A percentile compares a stretch with the other conserved stretches of the same genome.
phyloP scores from a whole-genome alignment of 1,140 invertebrate species.

The Drosophila watanabei region DNA sequence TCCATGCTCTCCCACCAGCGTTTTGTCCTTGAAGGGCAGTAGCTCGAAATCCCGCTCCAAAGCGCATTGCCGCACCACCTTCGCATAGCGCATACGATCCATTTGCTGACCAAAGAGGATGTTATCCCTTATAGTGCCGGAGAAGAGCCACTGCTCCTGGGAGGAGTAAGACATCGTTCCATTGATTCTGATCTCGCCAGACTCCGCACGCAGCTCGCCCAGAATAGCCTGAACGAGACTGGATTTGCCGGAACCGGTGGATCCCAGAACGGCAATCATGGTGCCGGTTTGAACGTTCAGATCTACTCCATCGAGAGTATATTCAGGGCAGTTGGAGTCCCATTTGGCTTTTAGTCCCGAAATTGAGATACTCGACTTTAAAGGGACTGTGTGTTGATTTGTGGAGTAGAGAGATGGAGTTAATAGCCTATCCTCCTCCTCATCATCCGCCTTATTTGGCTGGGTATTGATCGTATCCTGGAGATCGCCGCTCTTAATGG shows the following conservation, averaged over 20 bases:
- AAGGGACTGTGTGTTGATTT: constrained; percentile 4
- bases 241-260: constrained; percentile 91
- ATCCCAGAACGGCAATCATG: constrained; percentile 89
- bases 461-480: not conserved
- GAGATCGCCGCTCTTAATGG: not conserved
- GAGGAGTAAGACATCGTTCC: constrained; percentile 95
- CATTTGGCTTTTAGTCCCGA: constrained; percentile 71
- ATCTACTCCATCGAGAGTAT: constrained; percentile 88
- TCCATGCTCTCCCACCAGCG: constrained; percentile 94
- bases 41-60: constrained; percentile 92
- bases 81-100: constrained; percentile 90
- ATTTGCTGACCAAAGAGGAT: constrained; percentile 94
- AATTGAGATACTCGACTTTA: constrained; percentile 65
- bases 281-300: constrained; percentile 88
- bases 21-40: constrained; percentile 92
- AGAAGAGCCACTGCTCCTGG: constrained; percentile 96
- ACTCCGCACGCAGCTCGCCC: constrained; percentile 90
- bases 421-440: constrained; percentile 41
- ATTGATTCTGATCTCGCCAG: constrained; percentile 89
- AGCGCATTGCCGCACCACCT: constrained; percentile 91
- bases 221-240: constrained; percentile 94
- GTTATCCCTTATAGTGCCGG: constrained; percentile 93
- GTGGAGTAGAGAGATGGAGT: constrained; percentile 43
- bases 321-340: constrained; percentile 82
- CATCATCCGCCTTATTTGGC: constrained; percentile 24